Percentiles rank a stretch among this genome's conserved stretches.
These are phyloP conservation scores for Marcusenius ussheri DNA, from an alignment of 2,113 vertebrate genomes.

Conservation along the genomic window DNA sequence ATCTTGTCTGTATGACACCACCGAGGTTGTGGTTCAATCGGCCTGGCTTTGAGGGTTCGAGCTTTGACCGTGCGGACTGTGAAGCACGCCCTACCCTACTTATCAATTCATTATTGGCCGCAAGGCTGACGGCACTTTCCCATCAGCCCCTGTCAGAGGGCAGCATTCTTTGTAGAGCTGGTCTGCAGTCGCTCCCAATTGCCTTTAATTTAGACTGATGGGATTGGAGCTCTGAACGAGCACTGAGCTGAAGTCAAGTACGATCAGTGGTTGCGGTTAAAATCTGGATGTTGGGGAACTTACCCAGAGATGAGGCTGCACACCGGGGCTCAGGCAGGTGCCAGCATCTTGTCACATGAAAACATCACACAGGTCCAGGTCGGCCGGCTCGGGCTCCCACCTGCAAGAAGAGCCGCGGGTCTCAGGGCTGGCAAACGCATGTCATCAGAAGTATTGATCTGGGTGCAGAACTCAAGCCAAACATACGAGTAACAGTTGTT, in stretches of 20 bases:
- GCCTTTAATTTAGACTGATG: slow-evolving; percentile 69
- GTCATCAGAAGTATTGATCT: not conserved
- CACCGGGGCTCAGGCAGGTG: slow-evolving; percentile 57
- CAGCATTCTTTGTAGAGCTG: slow-evolving; percentile 53
- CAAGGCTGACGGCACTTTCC: slow-evolving; percentile 52
- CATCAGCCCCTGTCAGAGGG: slow-evolving; percentile 56
- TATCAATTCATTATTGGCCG: slow-evolving; percentile 60
- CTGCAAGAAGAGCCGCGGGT: slow-evolving; percentile 36
- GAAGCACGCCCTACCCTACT: slow-evolving; percentile 50
- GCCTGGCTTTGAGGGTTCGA: slow-evolving; percentile 61
- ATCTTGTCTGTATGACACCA: not conserved
- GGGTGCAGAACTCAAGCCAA: not conserved
- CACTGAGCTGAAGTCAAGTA: not conserved
- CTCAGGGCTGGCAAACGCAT: not conserved
- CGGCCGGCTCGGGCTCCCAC: slow-evolving; percentile 55
- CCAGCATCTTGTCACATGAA: slow-evolving; percentile 66
- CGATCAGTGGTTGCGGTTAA: not conserved
- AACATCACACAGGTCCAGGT: slow-evolving; percentile 45
- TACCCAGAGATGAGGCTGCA: slow-evolving; percentile 72
- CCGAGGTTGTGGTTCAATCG: slow-evolving; percentile 47
- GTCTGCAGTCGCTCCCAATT: slow-evolving; percentile 68
- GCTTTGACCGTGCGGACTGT: slow-evolving; percentile 57
- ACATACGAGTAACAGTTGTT: not conserved
- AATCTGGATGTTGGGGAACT: slow-evolving; percentile 39
- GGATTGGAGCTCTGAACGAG: not conserved